Percentiles rank a stretch among this genome's conserved stretches.
These are phyloP conservation scores for Diuraphis noxia DNA, from an alignment of 1,140 invertebrate genomes.

Conservation along the genomic window DNA sequence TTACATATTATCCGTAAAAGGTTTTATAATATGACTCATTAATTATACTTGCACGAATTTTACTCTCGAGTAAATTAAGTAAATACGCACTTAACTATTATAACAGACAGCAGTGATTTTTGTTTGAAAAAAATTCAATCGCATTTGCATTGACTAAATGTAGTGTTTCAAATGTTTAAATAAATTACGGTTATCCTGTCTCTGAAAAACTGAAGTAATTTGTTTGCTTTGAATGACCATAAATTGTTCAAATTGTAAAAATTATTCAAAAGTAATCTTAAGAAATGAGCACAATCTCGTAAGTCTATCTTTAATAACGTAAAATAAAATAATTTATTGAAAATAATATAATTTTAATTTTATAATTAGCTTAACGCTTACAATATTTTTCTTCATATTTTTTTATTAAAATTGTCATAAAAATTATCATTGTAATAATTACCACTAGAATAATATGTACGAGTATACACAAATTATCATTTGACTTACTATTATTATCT, in stretches of 20 bases:
- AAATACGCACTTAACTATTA: constrained; percentile 5
- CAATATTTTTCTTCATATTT: no score
- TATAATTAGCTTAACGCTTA: no score
- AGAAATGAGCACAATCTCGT: background rate
- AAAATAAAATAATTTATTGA: background rate
- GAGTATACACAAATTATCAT: no score
- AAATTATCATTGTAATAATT: no score
- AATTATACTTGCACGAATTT: constrained; percentile 22
- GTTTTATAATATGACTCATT: constrained; percentile 9
- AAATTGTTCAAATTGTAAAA: background rate
- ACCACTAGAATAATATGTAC: no score
- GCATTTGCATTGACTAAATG: background rate
- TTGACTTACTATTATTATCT: background rate
- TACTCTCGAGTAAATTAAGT: background rate
- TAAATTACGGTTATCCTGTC: background rate
- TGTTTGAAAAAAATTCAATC: constrained; percentile 1
- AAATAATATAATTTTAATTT: background rate
- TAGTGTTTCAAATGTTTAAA: background rate
- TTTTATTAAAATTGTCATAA: no score
- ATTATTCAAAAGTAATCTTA: background rate
- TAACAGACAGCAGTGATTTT: background rate
- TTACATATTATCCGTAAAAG: background rate
- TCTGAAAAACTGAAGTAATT: background rate
- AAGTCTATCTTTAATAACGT: background rate
- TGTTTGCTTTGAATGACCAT: background rate